Evolutionary conservation across 2,888 invertebrate species (phyloP), one percentile per base, ranked within the genome.

Genomic region (Plagodis pulveraria): DNA sequence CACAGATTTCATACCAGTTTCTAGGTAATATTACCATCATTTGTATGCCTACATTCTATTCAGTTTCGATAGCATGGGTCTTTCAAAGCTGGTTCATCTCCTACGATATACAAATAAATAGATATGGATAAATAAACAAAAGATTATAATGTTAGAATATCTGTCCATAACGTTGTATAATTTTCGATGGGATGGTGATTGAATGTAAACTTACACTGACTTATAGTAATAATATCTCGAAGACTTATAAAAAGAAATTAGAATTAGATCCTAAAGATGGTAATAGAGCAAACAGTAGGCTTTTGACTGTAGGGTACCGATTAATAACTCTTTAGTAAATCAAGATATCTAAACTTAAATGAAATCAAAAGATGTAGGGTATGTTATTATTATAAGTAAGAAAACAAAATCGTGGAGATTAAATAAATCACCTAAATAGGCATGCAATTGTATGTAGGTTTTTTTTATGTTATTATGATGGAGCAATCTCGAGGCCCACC

Each of bases 51-150:
- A 38, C 49, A 33, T 40, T 49, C 6, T 10, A 9, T 32, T 36
- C 10, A 9, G 32, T 35, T 51, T 10, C 36, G 1, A 22, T 35
- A 35, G 11, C 6, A 6, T 36, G 33, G 47, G 5, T 47, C 51
- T 43, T 44, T 9, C 11, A 33, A 47, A 6, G 38, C 51, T 57
- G 57, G 51, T 46, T 41, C 12, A 22, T 11, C 36, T 43, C 44
- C 12, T 51, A 22, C 52, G 51, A 52, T 57, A 51, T 40, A 58
- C 35, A 52, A 51, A 61, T 62, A 62, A 57, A 58, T 45, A 48
- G 46, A 41, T 54, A 55, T 49, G 54, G 40, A 50, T 12, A 61
- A 41, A 64, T 50, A 57, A 63, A 63, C 50, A 54, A 51, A 36
- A 36, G 36, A 36, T 36, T 7, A 36, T 7, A 36, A 8, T 10